phyloP scores from a whole-genome alignment of 1,140 invertebrate genomes.

The Metaphire vulgaris region DNA sequence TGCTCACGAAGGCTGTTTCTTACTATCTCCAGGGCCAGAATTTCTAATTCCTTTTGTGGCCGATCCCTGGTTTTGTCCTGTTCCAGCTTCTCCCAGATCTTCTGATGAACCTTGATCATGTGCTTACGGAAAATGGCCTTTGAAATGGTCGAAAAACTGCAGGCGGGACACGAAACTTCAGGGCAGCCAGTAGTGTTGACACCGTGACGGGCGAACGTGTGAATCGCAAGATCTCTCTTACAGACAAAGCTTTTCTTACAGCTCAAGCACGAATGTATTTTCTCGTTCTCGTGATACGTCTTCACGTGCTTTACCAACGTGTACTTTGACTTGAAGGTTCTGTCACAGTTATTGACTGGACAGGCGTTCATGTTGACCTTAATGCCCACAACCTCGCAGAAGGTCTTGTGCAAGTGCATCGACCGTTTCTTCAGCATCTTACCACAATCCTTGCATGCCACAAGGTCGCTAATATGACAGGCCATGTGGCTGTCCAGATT shows the following conservation, averaged over 20 bases:
- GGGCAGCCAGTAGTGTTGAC: not conserved
- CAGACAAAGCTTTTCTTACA: not conserved
- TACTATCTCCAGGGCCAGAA: not conserved
- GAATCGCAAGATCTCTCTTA: not conserved
- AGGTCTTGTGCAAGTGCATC: not conserved
- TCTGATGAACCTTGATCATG: not conserved
- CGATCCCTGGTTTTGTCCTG: not conserved
- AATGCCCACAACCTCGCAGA: not conserved
- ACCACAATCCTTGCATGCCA: not conserved
- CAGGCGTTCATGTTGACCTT: not conserved
- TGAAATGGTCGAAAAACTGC: not conserved
- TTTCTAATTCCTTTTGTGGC: not conserved
- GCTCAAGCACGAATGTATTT: not conserved
- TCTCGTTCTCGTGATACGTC: not conserved
- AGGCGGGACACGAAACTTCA: not conserved
- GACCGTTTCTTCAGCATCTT: not conserved
- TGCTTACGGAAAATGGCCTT: not conserved
- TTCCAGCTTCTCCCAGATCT: not conserved
- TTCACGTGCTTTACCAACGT: not conserved
- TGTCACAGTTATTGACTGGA: not conserved
- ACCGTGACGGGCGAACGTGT: not conserved
- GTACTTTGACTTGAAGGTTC: not conserved
- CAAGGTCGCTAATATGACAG: not conserved
- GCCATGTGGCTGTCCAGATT: not conserved
- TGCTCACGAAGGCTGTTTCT: not conserved